Percentiles rank a stretch among this genome's conserved stretches.
Evolutionary conservation across 2,888 invertebrate species (phyloP).

Genomic region (Pheosia tremula): DNA sequence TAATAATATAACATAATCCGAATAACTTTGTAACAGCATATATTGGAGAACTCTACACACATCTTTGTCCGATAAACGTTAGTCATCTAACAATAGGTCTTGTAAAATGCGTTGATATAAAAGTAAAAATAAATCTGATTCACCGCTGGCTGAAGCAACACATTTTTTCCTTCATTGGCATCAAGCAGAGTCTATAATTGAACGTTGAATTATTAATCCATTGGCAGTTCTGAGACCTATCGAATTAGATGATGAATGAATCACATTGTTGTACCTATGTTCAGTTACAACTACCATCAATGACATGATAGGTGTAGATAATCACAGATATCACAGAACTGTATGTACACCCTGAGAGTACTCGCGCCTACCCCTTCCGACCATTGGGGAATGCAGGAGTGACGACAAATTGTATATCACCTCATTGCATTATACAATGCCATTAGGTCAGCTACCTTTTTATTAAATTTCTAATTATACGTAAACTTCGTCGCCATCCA

Average conservation of each 20-base stretch:
- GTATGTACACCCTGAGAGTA: too few species aligned
- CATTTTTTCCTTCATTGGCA: conserved; percentile 3
- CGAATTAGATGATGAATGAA: neutral
- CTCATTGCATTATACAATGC: too few species aligned
- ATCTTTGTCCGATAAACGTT: conserved; percentile 33
- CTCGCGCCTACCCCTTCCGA: too few species aligned
- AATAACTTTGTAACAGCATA: conserved; percentile 23
- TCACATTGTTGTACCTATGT: neutral
- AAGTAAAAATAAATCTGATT: conserved; percentile 22
- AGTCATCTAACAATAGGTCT: conserved; percentile 25
- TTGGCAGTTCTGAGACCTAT: conserved; percentile 1
- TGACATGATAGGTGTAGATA: too few species aligned
- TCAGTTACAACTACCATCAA: too few species aligned
- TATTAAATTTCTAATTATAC: too few species aligned
- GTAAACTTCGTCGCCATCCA: neutral
- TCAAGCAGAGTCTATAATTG: conserved; percentile 5
- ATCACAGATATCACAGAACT: too few species aligned
- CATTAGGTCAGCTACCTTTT: too few species aligned
- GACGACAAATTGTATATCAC: too few species aligned
- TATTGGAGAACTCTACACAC: conserved; percentile 19
- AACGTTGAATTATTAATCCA: conserved; percentile 1
- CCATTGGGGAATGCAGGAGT: too few species aligned
- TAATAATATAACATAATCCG: neutral
- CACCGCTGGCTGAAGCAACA: conserved; percentile 17
- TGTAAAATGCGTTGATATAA: conserved; percentile 17